phyloP scores from a whole-genome alignment of 2,888 invertebrate species.

The Prionchulus punctatus region DNA sequence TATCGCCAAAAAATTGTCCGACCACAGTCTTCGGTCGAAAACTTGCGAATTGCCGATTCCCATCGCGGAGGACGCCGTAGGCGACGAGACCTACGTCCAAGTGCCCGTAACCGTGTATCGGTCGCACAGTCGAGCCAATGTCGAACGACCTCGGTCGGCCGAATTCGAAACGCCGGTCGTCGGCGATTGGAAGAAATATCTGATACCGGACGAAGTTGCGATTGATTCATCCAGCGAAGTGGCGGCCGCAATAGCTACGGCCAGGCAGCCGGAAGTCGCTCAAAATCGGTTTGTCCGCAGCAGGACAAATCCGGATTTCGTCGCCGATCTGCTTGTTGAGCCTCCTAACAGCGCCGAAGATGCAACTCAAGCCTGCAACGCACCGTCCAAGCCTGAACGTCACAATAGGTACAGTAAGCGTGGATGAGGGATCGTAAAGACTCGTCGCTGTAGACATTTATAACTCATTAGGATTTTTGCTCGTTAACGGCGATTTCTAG shows the following conservation, averaged over 20 bases:
- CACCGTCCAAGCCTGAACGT: no score
- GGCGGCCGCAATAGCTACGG: not conserved
- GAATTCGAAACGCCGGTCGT: not conserved
- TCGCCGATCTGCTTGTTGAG: not conserved
- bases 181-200: slow-evolving; percentile 11
- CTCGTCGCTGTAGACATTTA: no score
- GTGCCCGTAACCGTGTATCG: not conserved
- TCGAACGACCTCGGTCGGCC: not conserved
- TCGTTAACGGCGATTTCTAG: no score
- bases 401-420: no score
- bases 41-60: not conserved
- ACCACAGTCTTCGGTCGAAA: no score
- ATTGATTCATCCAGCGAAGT: not conserved
- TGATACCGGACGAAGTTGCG: slow-evolving; percentile 9
- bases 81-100: slow-evolving; percentile 1
- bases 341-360: no score
- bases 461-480: no score
- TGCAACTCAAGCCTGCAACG: no score
- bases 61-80: slow-evolving; percentile 5
- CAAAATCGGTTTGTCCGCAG: slow-evolving; percentile 57
- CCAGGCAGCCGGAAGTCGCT: slow-evolving; percentile 5
- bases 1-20: not conserved
- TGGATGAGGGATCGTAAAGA: no score
- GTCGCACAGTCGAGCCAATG: not conserved
- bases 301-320: slow-evolving; percentile 43